Evolutionary conservation across 2,888 invertebrate species (phyloP).

Genomic region (Eupeodes latifasciatus): DNA sequence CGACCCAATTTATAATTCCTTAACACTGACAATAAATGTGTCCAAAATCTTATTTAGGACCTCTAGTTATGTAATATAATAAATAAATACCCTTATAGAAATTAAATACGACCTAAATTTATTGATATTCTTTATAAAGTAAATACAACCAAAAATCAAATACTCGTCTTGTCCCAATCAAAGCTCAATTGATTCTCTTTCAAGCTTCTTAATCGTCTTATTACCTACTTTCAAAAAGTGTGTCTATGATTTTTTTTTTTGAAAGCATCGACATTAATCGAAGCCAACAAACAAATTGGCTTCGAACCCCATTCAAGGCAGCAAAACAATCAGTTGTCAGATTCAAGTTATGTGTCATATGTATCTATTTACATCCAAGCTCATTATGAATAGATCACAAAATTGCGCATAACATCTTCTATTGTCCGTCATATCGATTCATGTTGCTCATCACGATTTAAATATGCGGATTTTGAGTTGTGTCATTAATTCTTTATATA

Average conservation of each 20-base stretch:
- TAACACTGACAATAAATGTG: no score
- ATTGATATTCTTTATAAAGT: no score
- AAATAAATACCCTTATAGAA: no score
- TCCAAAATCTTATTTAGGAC: no score
- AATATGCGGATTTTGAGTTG: background rate
- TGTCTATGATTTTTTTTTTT: slow-evolving; percentile 14
- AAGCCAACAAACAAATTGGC: slow-evolving; percentile 21
- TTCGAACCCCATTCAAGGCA: slow-evolving; percentile 40
- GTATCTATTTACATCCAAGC: background rate
- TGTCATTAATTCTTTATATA: background rate
- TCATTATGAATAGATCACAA: slow-evolving; percentile 51
- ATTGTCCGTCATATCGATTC: slow-evolving; percentile 49
- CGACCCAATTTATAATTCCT: no score
- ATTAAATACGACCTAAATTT: no score
- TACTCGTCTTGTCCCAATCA: background rate
- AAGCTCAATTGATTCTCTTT: slow-evolving; percentile 53
- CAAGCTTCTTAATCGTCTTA: slow-evolving; percentile 41
- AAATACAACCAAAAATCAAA: no score
- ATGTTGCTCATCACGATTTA: slow-evolving; percentile 29
- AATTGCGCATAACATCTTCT: slow-evolving; percentile 52
- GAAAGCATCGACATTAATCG: slow-evolving; percentile 40
- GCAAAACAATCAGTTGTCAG: background rate
- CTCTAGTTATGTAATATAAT: no score
- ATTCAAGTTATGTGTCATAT: slow-evolving; percentile 4
- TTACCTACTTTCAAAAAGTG: slow-evolving; percentile 25